These are phyloP conservation scores for Lycia hirtaria DNA, from an alignment of 2,888 invertebrate species.

Conservation along the genomic window DNA sequence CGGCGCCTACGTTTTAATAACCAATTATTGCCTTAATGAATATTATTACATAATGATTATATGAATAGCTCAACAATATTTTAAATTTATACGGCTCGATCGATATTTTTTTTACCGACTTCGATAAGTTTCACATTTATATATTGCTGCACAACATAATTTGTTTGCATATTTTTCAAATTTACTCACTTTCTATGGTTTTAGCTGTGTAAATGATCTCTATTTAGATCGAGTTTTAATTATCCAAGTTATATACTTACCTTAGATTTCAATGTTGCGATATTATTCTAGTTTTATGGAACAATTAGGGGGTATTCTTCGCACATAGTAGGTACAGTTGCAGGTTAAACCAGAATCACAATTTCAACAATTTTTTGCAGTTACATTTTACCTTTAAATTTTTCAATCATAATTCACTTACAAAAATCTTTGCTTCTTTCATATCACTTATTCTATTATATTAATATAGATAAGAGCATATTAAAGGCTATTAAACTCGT, in stretches of 20 bases:
- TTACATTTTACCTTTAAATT: not conserved
- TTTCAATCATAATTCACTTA: not conserved
- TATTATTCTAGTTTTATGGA: not conserved
- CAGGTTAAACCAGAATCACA: too few relatives aligned
- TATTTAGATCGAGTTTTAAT: conserved; percentile 7
- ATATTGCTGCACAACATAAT: conserved; percentile 45
- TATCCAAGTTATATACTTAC: not conserved
- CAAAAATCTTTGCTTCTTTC: not conserved
- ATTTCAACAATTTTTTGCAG: not conserved
- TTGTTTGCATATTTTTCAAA: conserved; percentile 28
- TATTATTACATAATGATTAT: not conserved
- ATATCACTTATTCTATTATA: not conserved
- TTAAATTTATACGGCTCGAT: not conserved
- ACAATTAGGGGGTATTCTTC: too few relatives aligned
- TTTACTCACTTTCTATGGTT: conserved; percentile 40
- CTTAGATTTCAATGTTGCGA: not conserved
- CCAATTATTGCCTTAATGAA: conserved; percentile 51
- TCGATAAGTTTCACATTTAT: conserved; percentile 1
- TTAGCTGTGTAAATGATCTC: conserved; percentile 21
- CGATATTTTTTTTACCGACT: not conserved
- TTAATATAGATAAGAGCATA: conserved; percentile 32
- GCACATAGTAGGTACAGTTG: too few relatives aligned
- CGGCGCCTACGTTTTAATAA: conserved; percentile 70
- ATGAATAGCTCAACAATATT: not conserved
- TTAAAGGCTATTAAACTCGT: conserved; percentile 73